These are phyloP conservation scores for Euclidia mi DNA, from an alignment of 2,888 invertebrate genomes.

Conservation along the genomic window DNA sequence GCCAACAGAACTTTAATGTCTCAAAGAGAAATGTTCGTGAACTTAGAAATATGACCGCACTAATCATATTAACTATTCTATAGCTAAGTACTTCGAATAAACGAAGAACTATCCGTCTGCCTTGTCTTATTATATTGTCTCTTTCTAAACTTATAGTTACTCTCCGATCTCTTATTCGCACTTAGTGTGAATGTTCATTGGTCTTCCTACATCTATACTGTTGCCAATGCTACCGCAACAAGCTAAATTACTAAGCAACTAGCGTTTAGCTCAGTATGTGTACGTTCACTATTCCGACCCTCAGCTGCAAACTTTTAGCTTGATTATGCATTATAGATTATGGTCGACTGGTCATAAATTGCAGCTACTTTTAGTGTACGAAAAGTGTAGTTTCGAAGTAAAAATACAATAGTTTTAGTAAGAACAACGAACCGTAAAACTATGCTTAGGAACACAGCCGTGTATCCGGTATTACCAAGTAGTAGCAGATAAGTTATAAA, in stretches of 20 bases:
- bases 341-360: slow-evolving; percentile 46
- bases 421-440: too few species aligned
- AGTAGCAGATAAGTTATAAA: too few species aligned
- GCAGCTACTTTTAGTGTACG: slow-evolving; percentile 44
- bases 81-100: slow-evolving; percentile 17
- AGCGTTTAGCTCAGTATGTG: slow-evolving; percentile 55
- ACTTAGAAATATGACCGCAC: slow-evolving; percentile 37
- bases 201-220: slow-evolving; percentile 23
- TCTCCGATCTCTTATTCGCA: slow-evolving; percentile 3
- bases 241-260: slow-evolving; percentile 44
- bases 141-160: neutral
- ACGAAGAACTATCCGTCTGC: neutral
- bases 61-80: slow-evolving; percentile 50
- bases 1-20: slow-evolving; percentile 28
- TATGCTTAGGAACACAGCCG: too few species aligned
- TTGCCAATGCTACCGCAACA: slow-evolving; percentile 44
- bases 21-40: slow-evolving; percentile 50
- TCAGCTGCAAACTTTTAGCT: slow-evolving; percentile 69
- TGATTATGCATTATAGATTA: slow-evolving; percentile 68
- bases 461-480: too few species aligned
- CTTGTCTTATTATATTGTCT: neutral
- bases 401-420: neutral
- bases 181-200: neutral
- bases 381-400: slow-evolving; percentile 28
- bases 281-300: slow-evolving; percentile 57